Evolutionary conservation across 2,113 vertebrate genomes (phyloP), one percentile per base, ranked within the genome.

Genomic region (Caranx melampygus): DNA sequence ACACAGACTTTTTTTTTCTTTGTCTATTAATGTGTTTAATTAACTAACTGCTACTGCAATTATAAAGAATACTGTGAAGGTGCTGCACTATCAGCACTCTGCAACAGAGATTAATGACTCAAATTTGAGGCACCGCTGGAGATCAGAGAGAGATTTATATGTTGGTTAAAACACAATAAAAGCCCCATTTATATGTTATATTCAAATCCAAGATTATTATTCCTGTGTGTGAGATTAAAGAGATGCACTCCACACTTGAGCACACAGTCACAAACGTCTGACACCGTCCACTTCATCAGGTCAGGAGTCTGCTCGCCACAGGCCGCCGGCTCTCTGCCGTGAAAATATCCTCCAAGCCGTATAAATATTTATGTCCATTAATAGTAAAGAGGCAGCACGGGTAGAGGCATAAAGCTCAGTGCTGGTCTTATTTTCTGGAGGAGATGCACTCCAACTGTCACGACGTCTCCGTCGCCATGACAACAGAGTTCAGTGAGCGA

Each of bases 321-420:
- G 80, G 90, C 85, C 88, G 45, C 75, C 58, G 59, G 59, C 75
- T 80, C 81, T 76, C 75, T 83, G 26, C 74, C 21, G 16, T 71
- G 80, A 87, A 88, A 91, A 89, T 78, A 76, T 82, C 87, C 64
- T 71, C 84, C 68, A 81, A 82, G 82, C 75, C 80, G 33, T 52
- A 93, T 93, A 89, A 92, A 94, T 94, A 94, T 95, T 93, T 91
- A 95, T 92, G 78, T 88, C 77, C 91, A 93, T 94, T 91, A 92
- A 93, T 93, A 93, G 89, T 90, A 90, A 93, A 94, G 86, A 90
- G 81, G 84, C 84, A 45, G 87, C 78, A 58, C 55, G 35, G 77
- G 84, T 40, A 63, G 83, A 84, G 83, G 91, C 89, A 91, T 89
- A 89, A 89, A 82, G 88, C 86, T 83, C 35, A 35, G 75, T 31